Evolutionary conservation across 92 coral and sea anemone species (phyloP), one percentile per base, ranked within the genome.

Genomic region (Pocillopora grandis): DNA sequence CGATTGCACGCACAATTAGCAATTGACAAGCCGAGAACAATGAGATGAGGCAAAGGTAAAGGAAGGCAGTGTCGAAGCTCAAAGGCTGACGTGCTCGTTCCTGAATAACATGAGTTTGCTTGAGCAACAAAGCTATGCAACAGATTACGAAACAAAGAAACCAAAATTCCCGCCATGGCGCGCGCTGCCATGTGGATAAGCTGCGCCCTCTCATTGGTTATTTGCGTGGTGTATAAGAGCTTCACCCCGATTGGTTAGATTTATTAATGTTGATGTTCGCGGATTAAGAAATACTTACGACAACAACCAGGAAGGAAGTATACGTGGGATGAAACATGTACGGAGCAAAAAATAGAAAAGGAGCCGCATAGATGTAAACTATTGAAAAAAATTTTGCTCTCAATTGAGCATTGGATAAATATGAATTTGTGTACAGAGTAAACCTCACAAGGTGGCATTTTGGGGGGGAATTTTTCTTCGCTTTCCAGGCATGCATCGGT

Each of bases 101-200:
- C 52, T 42, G 52, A 42, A 42, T 42, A 42, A 42, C 52, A 42
- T 19, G 12, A 20, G 37, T 27, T 55, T n/a, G 62, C 56, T 11
- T 36, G 49, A 75, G 37, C 62, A 27, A 42, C 52, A 42, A 42
- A 75, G 20, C 18, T 21, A 8, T 9, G 17, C 62, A 75, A 75
- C 23, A 12, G 58, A 21, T 31, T 23, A 56, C 64, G 78, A 17
- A 56, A 75, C 78, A 57, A 75, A 56, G 78, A 4, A 23, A 23
- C 13, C 76, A 8, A 71, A 21, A 12, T 72, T 75, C 78, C 78
- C 78, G 78, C 78, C 78, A 36, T 75, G 56, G 31, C 75, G 78
- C 78, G 78, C 64, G 78, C 78, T 13, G 10, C 18, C 31, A 27
- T 3, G 3, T 18, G 12, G n/a, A 23, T 75, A 10, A 20, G 16